Evolutionary conservation across 1,140 invertebrate genomes (phyloP).

Genomic region (Maniola jurtina): DNA sequence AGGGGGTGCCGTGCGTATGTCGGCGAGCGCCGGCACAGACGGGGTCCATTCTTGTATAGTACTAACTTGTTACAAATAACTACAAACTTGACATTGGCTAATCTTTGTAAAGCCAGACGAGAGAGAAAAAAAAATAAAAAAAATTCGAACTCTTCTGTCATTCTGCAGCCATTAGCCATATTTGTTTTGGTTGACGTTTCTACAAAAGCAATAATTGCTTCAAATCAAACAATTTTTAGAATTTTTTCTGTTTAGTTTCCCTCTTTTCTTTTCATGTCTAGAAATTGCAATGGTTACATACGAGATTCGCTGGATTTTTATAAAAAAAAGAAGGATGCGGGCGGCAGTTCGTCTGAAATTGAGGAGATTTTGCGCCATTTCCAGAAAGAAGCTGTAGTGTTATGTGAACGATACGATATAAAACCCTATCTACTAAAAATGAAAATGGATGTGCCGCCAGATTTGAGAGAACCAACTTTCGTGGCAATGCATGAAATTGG

Average conservation of each 20-base stretch:
- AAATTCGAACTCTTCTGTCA: too few species aligned
- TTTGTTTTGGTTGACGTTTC: too few species aligned
- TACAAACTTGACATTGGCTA: too few species aligned
- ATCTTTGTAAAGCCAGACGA: too few species aligned
- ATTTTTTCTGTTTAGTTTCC: slow-evolving; percentile 44
- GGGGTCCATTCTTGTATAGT: too few species aligned
- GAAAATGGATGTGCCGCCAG: neutral
- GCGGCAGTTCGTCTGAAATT: slow-evolving; percentile 7
- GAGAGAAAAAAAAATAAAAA: too few species aligned
- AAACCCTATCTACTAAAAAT: slow-evolving; percentile 42
- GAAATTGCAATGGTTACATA: slow-evolving; percentile 41
- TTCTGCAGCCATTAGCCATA: too few species aligned
- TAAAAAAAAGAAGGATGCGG: slow-evolving; percentile 5
- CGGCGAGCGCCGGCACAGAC: too few species aligned
- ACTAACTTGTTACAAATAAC: too few species aligned
- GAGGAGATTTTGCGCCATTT: slow-evolving; percentile 50
- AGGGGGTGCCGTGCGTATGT: too few species aligned
- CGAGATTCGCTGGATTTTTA: slow-evolving; percentile 3
- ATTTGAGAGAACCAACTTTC: slow-evolving; percentile 6
- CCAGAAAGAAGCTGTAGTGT: slow-evolving; percentile 44
- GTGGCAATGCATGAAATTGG: neutral
- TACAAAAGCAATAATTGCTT: too few species aligned
- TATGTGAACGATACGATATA: slow-evolving; percentile 48
- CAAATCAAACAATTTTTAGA: too few species aligned
- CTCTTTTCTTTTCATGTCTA: slow-evolving; percentile 37